These are phyloP conservation scores for Glareola pratincola DNA, from an alignment of 2,113 vertebrate species.

Conservation along the genomic window DNA sequence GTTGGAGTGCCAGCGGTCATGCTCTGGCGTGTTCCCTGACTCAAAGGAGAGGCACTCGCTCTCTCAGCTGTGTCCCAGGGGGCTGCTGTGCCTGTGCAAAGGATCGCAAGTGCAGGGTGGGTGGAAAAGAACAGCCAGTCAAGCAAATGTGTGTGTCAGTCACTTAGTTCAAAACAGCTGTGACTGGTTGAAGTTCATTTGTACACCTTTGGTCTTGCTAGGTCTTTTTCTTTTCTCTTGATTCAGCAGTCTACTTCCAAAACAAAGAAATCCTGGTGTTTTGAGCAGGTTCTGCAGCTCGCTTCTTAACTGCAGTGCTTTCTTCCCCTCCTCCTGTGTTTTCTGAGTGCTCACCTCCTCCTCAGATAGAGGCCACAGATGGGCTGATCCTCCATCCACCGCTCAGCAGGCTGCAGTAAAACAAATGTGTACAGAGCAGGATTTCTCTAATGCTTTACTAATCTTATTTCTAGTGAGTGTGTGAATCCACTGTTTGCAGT, in stretches of 20 bases:
- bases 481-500: accelerated
- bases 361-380: accelerated
- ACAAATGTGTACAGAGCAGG: accelerated
- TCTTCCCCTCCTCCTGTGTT: not conserved
- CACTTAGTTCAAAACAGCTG: accelerated
- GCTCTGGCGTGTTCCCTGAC: accelerated
- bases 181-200: not conserved
- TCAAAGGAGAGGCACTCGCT: too few relatives aligned
- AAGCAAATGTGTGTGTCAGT: too few relatives aligned
- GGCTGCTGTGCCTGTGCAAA: not conserved
- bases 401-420: not conserved
- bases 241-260: not conserved
- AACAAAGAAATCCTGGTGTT: not conserved
- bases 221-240: not conserved
- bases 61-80: accelerated
- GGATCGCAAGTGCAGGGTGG: accelerated
- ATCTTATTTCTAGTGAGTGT: not conserved
- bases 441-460: not conserved
- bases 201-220: not conserved
- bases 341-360: accelerated
- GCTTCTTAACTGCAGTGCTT: accelerated
- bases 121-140: not conserved
- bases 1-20: accelerated
- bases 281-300: not conserved
- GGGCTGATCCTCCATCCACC: accelerated